Percentiles rank a stretch among this genome's conserved stretches.
Conservation (phyloP, 2,113 vertebrate genomes). For the Amphiprion ocellaris region DNA sequence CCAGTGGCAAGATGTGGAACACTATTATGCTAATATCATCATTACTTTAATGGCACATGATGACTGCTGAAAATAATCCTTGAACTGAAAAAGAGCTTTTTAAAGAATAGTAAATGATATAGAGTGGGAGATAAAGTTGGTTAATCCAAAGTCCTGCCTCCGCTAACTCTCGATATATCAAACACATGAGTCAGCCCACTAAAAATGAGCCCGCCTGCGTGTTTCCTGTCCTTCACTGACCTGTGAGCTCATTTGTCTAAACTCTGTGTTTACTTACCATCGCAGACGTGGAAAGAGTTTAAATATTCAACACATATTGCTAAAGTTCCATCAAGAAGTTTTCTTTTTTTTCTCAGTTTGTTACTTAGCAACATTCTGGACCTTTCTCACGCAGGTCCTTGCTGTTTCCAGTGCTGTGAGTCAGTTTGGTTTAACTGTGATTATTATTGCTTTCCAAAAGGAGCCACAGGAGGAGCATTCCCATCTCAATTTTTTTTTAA, state of each 20-base stretch:
- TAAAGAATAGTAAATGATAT: background rate
- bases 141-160: slow-evolving; percentile 16
- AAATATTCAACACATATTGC: slow-evolving; percentile 48
- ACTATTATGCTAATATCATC: background rate
- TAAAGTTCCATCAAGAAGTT: slow-evolving; percentile 3
- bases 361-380: slow-evolving; percentile 35
- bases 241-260: slow-evolving; percentile 54
- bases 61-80: background rate
- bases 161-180: slow-evolving; percentile 29
- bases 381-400: background rate
- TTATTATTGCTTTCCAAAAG: slow-evolving; percentile 16
- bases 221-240: slow-evolving; percentile 63
- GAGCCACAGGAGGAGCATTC: background rate
- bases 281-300: slow-evolving; percentile 21
- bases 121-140: background rate
- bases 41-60: background rate
- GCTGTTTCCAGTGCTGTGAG: slow-evolving; percentile 35
- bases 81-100: background rate
- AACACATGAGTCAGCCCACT: slow-evolving; percentile 63
- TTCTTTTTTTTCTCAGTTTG: slow-evolving; percentile 25
- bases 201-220: slow-evolving; percentile 29
- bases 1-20: background rate
- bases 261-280: slow-evolving; percentile 29
- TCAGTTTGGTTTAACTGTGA: slow-evolving; percentile 31
- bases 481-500: background rate